phyloP scores from a whole-genome alignment of 2,888 invertebrate genomes.

The Caenorhabditis sp. region DNA sequence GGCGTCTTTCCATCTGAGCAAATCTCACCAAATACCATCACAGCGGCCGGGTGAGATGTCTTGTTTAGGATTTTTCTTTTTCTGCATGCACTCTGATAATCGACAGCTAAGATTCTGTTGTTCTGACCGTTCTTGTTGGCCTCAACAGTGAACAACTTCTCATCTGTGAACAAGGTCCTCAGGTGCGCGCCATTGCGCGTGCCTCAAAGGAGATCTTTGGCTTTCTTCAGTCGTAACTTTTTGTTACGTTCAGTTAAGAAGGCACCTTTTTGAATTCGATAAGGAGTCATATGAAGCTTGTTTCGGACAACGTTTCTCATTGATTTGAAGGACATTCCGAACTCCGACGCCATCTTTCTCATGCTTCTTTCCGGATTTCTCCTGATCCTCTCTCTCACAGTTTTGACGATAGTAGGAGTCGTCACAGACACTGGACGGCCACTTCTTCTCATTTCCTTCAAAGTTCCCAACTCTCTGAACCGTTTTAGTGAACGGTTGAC shows the following conservation, averaged over 20 bases:
- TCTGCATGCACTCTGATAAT: neutral
- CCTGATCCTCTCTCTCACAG: neutral
- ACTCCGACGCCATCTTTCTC: too few relatives aligned
- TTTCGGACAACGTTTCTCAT: too few relatives aligned
- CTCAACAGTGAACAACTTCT: too few relatives aligned
- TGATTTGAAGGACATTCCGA: too few relatives aligned
- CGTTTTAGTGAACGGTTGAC: neutral
- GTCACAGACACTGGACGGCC: neutral
- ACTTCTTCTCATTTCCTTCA: neutral
- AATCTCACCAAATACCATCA: too few relatives aligned
- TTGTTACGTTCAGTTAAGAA: slow-evolving; percentile 11
- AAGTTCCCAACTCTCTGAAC: neutral
- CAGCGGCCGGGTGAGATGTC: too few relatives aligned
- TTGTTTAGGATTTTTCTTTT: slow-evolving; percentile 9
- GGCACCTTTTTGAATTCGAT: slow-evolving; percentile 10
- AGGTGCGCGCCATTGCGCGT: slow-evolving; percentile 21
- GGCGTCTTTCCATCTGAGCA: slow-evolving; percentile 53
- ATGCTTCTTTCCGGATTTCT: slow-evolving; percentile 9
- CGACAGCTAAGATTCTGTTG: neutral
- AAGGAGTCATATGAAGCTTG: slow-evolving; percentile 12
- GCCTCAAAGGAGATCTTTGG: slow-evolving; percentile 5
- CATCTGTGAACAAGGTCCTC: slow-evolving; percentile 20
- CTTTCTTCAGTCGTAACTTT: neutral
- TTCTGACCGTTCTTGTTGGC: slow-evolving; percentile 25
- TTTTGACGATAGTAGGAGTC: neutral